Evolutionary conservation across 2,113 vertebrate species (phyloP), one percentile per base, ranked within the genome.

Genomic region (Cyphotilapia sp.): DNA sequence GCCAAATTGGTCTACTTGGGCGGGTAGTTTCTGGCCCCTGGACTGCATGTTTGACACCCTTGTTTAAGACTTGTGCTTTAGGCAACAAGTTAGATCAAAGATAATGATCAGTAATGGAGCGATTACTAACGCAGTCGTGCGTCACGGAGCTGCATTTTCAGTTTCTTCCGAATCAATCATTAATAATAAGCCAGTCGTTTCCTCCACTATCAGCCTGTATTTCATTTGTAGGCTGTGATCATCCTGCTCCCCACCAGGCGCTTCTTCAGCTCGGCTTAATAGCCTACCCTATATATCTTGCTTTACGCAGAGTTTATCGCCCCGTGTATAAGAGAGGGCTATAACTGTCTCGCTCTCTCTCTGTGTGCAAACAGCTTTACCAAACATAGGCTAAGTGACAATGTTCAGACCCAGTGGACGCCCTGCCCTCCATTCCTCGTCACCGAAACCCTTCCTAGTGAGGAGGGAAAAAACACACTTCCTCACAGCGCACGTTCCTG

Each of bases 401-500:
- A 6, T 42, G 90, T 82, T 88, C 66, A 88, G 57, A 61, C 8
- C 19, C 24, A 12, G 49, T 17, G 56, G 51, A 87, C 85, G 88
- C 83, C 91, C 94, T 88, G 86, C 84, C 81, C 93, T 87, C 85
- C 63, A 24, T 8, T 82, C 49, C 90, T 87, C 90, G 91, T 92
- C 93, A 92, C 82, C 31, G 87, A 89, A 92, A 87, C 5, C 86
- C 90, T 85, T 91, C 89, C 91, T 90, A 87, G 29, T 61, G 49
- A 80, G 71, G 24, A 19, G 74, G 90, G 78, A 87, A 86, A 69
- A 45, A 84, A 82, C 49, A 47, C 80, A 92, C 95, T 92, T 93
- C 92, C 93, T 90, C 87, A 82, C 81, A 61, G 45, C 47, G n/a
- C 88, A 27, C 63, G 7, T 38, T 29, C 49, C 81, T 17, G 49